Evolutionary conservation across 2,113 vertebrate genomes (phyloP).

Genomic region (Oryzias javanicus): DNA sequence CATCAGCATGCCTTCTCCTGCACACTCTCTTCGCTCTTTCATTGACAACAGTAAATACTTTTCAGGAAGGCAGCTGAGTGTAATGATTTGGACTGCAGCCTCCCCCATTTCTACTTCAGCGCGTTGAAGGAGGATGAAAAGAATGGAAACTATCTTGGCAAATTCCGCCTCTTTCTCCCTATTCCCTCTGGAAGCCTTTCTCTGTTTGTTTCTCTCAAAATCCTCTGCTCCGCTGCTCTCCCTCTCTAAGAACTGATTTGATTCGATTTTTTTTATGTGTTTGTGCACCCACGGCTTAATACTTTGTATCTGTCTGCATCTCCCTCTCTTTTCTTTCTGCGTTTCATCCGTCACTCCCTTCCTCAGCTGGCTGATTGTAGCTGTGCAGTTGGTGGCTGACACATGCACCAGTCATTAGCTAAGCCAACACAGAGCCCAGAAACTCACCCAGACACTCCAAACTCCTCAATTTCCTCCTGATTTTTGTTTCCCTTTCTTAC

Average conservation of each 20-base stretch:
- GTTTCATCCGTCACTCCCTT: constrained; percentile 29
- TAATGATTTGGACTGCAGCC: constrained; percentile 60
- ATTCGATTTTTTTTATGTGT: neutral
- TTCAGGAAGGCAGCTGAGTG: constrained; percentile 59
- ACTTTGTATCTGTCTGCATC: constrained; percentile 38
- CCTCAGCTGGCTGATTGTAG: constrained; percentile 64
- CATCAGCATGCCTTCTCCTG: constrained; percentile 17
- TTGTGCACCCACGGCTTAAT: constrained; percentile 29
- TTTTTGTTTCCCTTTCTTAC: constrained; percentile 14
- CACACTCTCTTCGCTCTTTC: constrained; percentile 12
- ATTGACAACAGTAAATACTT: constrained; percentile 61
- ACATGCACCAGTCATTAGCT: constrained; percentile 70
- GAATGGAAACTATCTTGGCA: constrained; percentile 70
- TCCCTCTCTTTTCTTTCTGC: constrained; percentile 20
- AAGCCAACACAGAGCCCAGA: constrained; percentile 60
- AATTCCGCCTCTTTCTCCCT: constrained; percentile 45
- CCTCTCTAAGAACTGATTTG: constrained; percentile 29
- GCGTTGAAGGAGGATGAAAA: constrained; percentile 54
- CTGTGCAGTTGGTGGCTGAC: constrained; percentile 61
- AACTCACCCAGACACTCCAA: constrained; percentile 60
- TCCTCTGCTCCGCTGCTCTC: constrained; percentile 35
- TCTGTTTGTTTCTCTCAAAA: constrained; percentile 57
- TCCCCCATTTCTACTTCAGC: constrained; percentile 49
- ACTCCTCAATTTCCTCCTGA: constrained; percentile 39
- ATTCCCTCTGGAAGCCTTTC: constrained; percentile 51